phyloP scores from a whole-genome alignment of 2,888 invertebrate genomes.

The Oscheius sp. region DNA sequence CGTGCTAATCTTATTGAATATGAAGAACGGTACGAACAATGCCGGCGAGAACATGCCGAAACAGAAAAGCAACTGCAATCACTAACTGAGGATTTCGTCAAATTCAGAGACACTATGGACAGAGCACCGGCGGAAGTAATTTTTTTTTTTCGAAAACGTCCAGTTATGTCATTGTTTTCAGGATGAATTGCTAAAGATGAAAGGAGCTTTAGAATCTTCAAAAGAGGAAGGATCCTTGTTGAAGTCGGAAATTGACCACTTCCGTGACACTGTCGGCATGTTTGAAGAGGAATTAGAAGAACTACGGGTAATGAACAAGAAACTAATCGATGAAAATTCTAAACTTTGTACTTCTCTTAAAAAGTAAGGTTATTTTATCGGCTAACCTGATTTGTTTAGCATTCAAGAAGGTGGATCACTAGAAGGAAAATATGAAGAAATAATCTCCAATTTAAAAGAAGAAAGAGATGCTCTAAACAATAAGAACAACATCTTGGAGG shows the following conservation, averaged over 20 bases:
- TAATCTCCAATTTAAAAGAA: slow-evolving; percentile 13
- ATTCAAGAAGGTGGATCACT: slow-evolving; percentile 37
- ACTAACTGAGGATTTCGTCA: slow-evolving; percentile 56
- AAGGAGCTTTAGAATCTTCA: slow-evolving; percentile 53
- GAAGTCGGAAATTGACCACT: slow-evolving; percentile 52
- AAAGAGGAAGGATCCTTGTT: slow-evolving; percentile 57
- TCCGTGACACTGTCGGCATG: slow-evolving; percentile 53
- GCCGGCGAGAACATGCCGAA: slow-evolving; percentile 61
- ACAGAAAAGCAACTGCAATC: slow-evolving; percentile 58
- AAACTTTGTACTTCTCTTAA: slow-evolving; percentile 43
- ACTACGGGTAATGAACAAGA: slow-evolving; percentile 54
- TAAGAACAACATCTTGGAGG: slow-evolving; percentile 31
- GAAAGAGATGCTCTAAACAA: slow-evolving; percentile 25
- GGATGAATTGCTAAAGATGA: slow-evolving; percentile 62
- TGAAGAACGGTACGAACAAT: slow-evolving; percentile 66
- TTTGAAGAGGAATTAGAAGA: slow-evolving; percentile 60
- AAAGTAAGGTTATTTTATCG: slow-evolving; percentile 40
- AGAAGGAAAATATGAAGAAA: slow-evolving; percentile 12
- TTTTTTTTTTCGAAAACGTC: background rate
- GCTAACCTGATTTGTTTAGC: background rate
- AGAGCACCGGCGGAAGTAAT: slow-evolving; percentile 33
- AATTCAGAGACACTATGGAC: slow-evolving; percentile 52
- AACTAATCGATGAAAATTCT: slow-evolving; percentile 53
- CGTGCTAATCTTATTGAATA: slow-evolving; percentile 67
- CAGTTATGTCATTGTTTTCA: slow-evolving; percentile 25